Percentiles rank a stretch among this genome's conserved stretches.
Evolutionary conservation across 2,113 vertebrate genomes (phyloP).

Genomic region (Siniperca knerii): DNA sequence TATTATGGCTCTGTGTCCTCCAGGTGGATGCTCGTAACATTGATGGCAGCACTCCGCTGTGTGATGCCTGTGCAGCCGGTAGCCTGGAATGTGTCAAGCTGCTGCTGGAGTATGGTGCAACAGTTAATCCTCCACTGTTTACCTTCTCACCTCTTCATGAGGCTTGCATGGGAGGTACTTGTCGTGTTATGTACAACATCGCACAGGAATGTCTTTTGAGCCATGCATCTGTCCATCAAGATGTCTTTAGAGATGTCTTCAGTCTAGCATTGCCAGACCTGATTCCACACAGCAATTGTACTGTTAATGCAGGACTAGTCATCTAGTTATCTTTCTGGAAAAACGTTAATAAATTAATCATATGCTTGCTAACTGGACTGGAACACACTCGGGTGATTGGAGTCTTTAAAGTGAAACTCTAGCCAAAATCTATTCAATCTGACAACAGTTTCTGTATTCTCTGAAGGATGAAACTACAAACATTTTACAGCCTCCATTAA

Average conservation of each 20-base stretch:
- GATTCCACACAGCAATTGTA: not conserved
- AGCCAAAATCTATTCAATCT: slow-evolving; percentile 17
- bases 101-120: slow-evolving; percentile 90
- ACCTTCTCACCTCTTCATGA: slow-evolving; percentile 94
- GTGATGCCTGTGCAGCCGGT: slow-evolving; percentile 92
- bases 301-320: not conserved
- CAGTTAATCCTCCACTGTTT: slow-evolving; percentile 91
- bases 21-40: slow-evolving; percentile 96
- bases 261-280: not conserved
- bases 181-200: slow-evolving; percentile 1
- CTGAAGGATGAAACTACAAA: not conserved
- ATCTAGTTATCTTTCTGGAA: not conserved
- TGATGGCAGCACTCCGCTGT: slow-evolving; percentile 94
- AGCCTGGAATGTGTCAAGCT: slow-evolving; percentile 92
- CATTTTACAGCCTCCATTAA: not conserved
- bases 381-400: not conserved
- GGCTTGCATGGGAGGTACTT: slow-evolving; percentile 94
- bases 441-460: no score
- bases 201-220: slow-evolving; percentile 1
- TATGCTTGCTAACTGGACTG: no score
- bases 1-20: not conserved
- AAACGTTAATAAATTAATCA: not conserved
- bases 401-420: not conserved
- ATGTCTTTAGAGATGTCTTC: not conserved
- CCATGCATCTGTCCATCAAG: not conserved